Evolutionary conservation across 1,140 invertebrate species (phyloP).

Genomic region (Choristoneura fumiferana): DNA sequence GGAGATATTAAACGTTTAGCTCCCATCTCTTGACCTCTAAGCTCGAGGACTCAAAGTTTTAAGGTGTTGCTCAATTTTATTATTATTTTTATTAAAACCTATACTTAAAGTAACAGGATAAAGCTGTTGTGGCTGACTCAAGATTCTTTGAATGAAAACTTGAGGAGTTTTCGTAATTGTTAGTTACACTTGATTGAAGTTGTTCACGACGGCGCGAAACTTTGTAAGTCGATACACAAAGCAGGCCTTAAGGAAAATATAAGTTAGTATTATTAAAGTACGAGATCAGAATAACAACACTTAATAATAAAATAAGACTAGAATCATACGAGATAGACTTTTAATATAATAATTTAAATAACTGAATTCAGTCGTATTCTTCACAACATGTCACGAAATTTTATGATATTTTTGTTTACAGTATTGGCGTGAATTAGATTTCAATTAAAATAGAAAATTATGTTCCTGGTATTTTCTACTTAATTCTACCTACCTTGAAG

Average conservation of each 20-base stretch:
- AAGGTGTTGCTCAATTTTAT: not conserved
- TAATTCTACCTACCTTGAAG: no score
- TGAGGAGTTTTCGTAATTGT: not conserved
- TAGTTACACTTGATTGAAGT: constrained; percentile 13
- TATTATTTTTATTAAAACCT: constrained; percentile 6
- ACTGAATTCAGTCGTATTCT: no score
- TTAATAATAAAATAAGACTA: no score
- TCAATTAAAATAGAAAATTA: no score
- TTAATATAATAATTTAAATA: no score
- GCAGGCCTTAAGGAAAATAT: not conserved
- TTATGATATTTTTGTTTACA: no score
- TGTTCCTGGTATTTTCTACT: no score
- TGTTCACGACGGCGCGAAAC: not conserved
- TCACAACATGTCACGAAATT: no score
- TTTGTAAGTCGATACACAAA: constrained; percentile 1
- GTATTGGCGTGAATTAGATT: no score
- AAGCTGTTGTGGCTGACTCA: not conserved
- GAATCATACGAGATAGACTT: no score
- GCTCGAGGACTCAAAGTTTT: constrained; percentile 6
- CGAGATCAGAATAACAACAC: not conserved
- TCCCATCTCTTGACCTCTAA: constrained; percentile 4
- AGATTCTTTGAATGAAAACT: not conserved
- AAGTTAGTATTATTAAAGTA: not conserved
- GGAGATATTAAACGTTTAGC: constrained; percentile 12
- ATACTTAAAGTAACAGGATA: not conserved